Base-by-base conservation (phyloP, 2,888 invertebrate genomes). In the Napeogenes inachia region DNA sequence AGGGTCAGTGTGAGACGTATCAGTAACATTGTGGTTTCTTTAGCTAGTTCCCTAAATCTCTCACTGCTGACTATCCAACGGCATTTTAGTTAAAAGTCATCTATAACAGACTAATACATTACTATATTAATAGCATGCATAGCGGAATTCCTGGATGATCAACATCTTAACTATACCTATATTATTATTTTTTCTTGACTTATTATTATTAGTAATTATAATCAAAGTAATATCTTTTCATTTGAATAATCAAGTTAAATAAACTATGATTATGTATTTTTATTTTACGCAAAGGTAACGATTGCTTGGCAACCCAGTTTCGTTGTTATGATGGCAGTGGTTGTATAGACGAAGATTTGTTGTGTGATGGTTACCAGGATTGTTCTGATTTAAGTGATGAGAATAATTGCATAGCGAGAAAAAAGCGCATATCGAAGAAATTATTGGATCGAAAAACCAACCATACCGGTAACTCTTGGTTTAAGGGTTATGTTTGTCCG, bases 331-430 rank as follows among this genome's bases (percentile, higher is more conserved):
- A 90, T 78, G 89, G 87, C 81, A 91, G 87, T 79, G 87, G 91
- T 80, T 95, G 95, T 89, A 88, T 94, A 77, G 87, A 91, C 68
- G 77, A 84, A 73, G 78, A 81, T 68, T 81, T 88, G 70, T 80
- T 91, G 69, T 95, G 95, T 87, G 92, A 94, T 80, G 91, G 91
- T 73, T 75, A 75, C 74, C 76, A 77, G 71, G 92, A 94, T 81
- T 95, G 95, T 86, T 80, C 75, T 70, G 93, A 94, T 79, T 81
- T 86, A 77, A 93, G 92, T 73, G 94, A 94, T 80, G 94, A 94
- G 81, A 81, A 84, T 72, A 85, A 89, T 82, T 93, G 93, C 82
- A 79, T 91, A 78, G 82, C 82, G 76, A 79, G 84, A 78, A 81
- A 87, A 75, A 91, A 91, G 72, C 84, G 81, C 61, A 73, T 75